Percentiles rank a stretch among this genome's conserved stretches.
Conservation (phyloP, 2,113 vertebrate genomes). For the Hippocampus mohnikei region DNA sequence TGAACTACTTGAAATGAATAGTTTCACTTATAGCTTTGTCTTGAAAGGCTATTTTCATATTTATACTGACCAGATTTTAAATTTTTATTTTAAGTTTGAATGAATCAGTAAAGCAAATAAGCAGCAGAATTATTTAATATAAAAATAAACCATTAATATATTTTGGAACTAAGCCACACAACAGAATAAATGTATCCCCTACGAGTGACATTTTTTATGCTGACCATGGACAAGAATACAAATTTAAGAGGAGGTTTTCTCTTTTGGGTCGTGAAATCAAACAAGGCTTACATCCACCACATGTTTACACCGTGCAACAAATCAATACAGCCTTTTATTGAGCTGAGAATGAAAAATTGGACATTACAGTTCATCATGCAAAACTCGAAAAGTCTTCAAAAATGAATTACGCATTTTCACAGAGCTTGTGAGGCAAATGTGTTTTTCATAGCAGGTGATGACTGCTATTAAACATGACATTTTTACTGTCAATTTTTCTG, state of each 20-base stretch:
- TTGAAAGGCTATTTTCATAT: constrained; percentile 1
- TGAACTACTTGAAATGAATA: constrained; percentile 27
- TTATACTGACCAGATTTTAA: neutral
- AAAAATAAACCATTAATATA: constrained; percentile 37
- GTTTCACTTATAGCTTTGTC: constrained; percentile 2
- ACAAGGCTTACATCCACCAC: neutral
- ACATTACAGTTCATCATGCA: neutral
- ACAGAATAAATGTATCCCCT: constrained; percentile 10
- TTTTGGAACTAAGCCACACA: constrained; percentile 24
- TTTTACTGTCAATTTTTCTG: neutral
- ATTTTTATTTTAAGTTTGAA: neutral
- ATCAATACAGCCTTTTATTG: neutral
- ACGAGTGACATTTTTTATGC: neutral
- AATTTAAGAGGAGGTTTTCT: too few species aligned
- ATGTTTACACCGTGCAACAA: neutral
- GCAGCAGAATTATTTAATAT: constrained; percentile 23
- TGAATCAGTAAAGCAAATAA: neutral
- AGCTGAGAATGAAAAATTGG: neutral
- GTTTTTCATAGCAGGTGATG: neutral
- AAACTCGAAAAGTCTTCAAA: neutral
- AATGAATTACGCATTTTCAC: neutral
- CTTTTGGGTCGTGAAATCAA: neutral
- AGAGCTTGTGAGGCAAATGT: neutral
- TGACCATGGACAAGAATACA: neutral
- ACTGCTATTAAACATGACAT: neutral